Percentiles rank a stretch among this genome's conserved stretches.
These are phyloP conservation scores for Physella acuta DNA, from an alignment of 1,140 invertebrate genomes.

Conservation along the genomic window DNA sequence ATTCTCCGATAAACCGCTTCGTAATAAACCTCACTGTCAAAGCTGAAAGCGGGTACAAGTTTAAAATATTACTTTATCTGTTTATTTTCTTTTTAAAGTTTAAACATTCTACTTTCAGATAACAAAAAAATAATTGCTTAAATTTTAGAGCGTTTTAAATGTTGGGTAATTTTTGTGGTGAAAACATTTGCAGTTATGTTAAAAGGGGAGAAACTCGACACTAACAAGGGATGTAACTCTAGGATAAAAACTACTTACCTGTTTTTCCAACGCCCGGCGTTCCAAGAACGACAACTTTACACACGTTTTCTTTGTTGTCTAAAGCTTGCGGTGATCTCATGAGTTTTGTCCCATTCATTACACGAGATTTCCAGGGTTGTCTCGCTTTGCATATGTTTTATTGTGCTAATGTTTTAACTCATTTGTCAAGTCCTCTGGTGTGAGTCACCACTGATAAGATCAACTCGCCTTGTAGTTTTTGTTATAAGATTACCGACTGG, in stretches of 20 bases:
- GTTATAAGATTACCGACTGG: no score
- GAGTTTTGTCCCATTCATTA: constrained; percentile 24
- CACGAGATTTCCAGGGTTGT: not conserved
- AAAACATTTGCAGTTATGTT: not conserved
- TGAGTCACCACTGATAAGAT: no score
- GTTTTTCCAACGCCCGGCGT: constrained; percentile 40
- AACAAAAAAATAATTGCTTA: not conserved
- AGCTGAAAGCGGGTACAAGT: constrained; percentile 28
- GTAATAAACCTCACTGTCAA: constrained; percentile 41
- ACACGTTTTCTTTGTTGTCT: constrained; percentile 28
- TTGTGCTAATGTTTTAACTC: no score
- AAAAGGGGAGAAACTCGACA: not conserved
- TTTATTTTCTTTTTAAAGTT: not conserved
- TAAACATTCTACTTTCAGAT: not conserved
- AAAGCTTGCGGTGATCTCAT: constrained; percentile 14
- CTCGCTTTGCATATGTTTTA: no score
- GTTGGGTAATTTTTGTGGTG: not conserved
- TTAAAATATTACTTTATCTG: not conserved
- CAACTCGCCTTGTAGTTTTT: no score
- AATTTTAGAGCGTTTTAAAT: not conserved
- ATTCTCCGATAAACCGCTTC: constrained; percentile 42
- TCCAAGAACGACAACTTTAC: constrained; percentile 39
- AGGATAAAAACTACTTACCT: no score
- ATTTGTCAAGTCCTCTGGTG: no score
- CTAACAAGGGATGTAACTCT: not conserved